These are phyloP conservation scores for Clivina fossor DNA, from an alignment of 2,888 invertebrate species.

Conservation along the genomic window DNA sequence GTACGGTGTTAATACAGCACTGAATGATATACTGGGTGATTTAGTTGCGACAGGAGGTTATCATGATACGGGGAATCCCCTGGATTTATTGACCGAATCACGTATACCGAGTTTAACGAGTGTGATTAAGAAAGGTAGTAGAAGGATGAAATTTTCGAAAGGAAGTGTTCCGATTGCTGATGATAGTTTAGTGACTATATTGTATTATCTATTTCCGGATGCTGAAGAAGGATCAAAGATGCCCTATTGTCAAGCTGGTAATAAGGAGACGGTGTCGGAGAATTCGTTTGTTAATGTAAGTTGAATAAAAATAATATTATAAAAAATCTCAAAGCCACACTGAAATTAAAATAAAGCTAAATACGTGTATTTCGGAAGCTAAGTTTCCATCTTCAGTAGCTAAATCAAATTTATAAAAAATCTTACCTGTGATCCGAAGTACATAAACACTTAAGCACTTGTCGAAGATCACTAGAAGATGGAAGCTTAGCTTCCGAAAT, in stretches of 20 bases:
- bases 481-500: too few species aligned
- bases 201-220: constrained; percentile 88
- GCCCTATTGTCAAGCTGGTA: constrained; percentile 16
- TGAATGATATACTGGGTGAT: constrained; percentile 60
- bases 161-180: constrained; percentile 78
- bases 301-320: neutral
- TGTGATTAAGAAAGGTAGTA: constrained; percentile 58
- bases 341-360: neutral
- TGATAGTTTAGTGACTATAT: constrained; percentile 71
- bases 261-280: constrained; percentile 22
- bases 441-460: too few species aligned
- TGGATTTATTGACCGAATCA: constrained; percentile 76
- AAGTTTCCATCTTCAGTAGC: too few species aligned
- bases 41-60: constrained; percentile 48
- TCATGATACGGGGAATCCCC: constrained; percentile 57
- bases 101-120: constrained; percentile 66
- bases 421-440: too few species aligned
- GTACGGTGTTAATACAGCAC: constrained; percentile 57
- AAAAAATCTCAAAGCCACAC: neutral
- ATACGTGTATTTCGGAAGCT: too few species aligned
- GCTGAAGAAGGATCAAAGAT: constrained; percentile 65
- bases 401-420: too few species aligned
- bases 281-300: constrained; percentile 24
- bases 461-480: too few species aligned
- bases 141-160: constrained; percentile 51